phyloP scores from a whole-genome alignment of 2,797 vertebrate genomes.

The Enteromius mattozi region DNA sequence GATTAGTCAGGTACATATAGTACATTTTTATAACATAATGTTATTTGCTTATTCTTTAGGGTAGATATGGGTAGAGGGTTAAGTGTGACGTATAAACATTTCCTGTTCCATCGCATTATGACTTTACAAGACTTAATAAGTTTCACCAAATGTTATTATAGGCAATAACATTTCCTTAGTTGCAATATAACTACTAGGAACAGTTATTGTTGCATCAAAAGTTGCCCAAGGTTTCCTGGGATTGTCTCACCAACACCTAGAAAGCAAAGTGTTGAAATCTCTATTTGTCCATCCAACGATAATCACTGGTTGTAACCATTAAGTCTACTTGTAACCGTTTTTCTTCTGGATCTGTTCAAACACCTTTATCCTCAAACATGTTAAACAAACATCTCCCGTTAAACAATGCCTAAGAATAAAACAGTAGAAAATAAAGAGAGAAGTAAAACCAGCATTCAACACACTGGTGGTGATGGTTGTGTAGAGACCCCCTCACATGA shows the following conservation, averaged over 20 bases:
- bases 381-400: slow-evolving; percentile 19
- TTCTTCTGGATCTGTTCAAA: background rate
- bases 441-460: background rate
- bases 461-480: no score
- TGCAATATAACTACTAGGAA: background rate
- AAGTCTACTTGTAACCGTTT: background rate
- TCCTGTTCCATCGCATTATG: background rate
- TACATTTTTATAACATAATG: background rate
- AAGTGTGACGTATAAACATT: slow-evolving; percentile 2
- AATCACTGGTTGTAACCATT: background rate
- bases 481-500: no score
- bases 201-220: background rate
- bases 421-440: background rate
- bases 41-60: background rate
- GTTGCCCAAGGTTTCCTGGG: background rate
- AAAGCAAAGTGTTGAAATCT: background rate
- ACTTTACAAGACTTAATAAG: background rate
- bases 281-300: background rate
- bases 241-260: background rate
- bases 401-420: background rate
- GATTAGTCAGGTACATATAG: background rate
- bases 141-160: background rate
- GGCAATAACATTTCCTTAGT: background rate
- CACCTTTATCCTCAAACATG: background rate
- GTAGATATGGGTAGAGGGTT: background rate